Percentiles rank a stretch among this genome's conserved stretches.
Conservation (phyloP, 1,140 invertebrate species). For the Panulirus ornatus region DNA sequence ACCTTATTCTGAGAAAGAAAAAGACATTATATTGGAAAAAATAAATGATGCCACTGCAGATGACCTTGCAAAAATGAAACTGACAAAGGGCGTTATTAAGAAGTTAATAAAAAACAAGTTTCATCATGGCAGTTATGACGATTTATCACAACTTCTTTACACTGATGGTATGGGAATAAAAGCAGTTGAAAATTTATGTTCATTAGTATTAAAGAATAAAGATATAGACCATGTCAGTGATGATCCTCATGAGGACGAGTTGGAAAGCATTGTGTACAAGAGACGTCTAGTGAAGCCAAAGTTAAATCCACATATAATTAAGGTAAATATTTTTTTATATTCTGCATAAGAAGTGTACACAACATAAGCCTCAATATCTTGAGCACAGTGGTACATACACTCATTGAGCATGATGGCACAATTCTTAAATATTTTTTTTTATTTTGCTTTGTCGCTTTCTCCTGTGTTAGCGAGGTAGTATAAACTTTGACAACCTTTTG, state of each 20-base stretch:
- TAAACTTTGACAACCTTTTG: no score
- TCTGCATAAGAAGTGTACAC: no score
- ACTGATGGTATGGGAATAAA: neutral
- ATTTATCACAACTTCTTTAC: neutral
- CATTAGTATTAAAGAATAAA: neutral
- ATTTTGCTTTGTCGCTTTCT: no score
- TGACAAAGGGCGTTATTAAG: neutral
- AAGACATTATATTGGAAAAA: neutral
- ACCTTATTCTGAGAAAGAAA: neutral
- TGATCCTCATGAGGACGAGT: neutral
- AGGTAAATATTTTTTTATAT: neutral
- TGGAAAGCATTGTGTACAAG: neutral
- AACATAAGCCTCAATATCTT: no score
- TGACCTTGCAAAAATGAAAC: neutral
- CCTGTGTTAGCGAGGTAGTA: no score
- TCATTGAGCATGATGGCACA: no score
- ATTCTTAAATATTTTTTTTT: no score
- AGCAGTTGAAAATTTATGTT: neutral
- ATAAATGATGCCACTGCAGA: neutral
- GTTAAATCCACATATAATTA: neutral
- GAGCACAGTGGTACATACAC: no score
- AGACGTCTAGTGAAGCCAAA: slow-evolving; percentile 16
- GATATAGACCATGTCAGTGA: no score
- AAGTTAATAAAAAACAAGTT: neutral
- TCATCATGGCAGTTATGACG: neutral